Percentiles rank a stretch among this genome's conserved stretches.
Conservation (phyloP, 1,140 invertebrate genomes). For the Nixonia krombeini region DNA sequence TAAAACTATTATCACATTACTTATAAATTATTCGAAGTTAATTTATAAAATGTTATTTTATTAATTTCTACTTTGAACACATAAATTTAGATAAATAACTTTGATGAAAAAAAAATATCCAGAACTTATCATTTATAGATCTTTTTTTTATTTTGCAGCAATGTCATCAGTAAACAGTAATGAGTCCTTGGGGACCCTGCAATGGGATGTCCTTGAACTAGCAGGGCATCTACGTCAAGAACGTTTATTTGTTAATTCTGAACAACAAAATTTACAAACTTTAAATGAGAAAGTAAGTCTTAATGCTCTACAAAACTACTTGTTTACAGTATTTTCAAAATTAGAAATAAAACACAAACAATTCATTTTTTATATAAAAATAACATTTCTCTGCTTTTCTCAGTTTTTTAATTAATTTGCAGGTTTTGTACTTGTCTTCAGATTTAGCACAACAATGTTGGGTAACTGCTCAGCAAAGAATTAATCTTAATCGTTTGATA, state of each 20-base stretch:
- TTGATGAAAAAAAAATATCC: no score
- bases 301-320: no score
- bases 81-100: no score
- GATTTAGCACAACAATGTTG: conserved; percentile 85
- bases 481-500: conserved; percentile 87
- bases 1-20: no score
- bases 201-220: conserved; percentile 79
- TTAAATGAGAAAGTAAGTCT: conserved; percentile 80
- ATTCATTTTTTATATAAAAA: no score
- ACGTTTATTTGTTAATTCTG: conserved; percentile 80
- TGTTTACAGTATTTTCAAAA: no score
- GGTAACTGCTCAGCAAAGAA: conserved; percentile 89
- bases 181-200: conserved; percentile 62
- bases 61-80: no score
- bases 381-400: no score
- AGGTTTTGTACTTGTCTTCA: conserved; percentile 77
- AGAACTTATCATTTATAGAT: no score
- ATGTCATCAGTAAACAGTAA: conserved; percentile 68
- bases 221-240: conserved; percentile 79
- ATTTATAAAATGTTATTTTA: no score
- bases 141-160: conserved; percentile 46
- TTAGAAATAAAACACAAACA: no score
- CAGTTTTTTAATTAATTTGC: conserved; percentile 24
- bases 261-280: conserved; percentile 80
- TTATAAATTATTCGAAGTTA: no score